phyloP scores from a whole-genome alignment of 1,140 invertebrate genomes.

The Platyscapa corneri region DNA sequence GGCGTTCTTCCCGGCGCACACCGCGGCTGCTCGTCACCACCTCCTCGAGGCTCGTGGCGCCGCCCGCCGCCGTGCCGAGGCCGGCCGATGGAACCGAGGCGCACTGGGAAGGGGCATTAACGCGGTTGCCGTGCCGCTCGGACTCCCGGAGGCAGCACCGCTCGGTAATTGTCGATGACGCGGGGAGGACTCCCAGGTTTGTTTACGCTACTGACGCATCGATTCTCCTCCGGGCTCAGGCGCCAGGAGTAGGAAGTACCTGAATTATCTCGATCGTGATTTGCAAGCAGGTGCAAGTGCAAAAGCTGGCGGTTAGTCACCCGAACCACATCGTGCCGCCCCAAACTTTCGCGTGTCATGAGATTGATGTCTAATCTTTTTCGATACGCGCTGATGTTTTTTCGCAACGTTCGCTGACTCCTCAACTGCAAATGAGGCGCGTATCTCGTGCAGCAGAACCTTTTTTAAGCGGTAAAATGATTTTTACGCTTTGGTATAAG shows the following conservation, averaged over 20 bases:
- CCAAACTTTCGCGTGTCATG: too few relatives aligned
- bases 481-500: too few relatives aligned
- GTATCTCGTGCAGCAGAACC: too few relatives aligned
- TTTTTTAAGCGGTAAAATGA: too few relatives aligned
- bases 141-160: conserved; percentile 41
- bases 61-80: conserved; percentile 52
- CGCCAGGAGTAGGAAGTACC: background rate
- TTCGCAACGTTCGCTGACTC: too few relatives aligned
- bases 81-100: conserved; percentile 55
- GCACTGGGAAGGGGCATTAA: background rate
- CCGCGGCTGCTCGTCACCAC: background rate
- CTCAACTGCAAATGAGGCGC: too few relatives aligned
- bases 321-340: too few relatives aligned
- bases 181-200: background rate
- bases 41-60: conserved; percentile 9
- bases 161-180: background rate
- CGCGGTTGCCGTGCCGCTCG: conserved; percentile 50
- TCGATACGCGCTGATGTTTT: too few relatives aligned
- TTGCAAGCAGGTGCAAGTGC: background rate
- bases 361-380: too few relatives aligned
- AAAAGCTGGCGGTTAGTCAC: background rate
- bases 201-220: background rate
- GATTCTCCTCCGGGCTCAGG: background rate
- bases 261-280: background rate
- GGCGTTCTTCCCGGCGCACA: conserved; percentile 53